Base-by-base conservation (phyloP, 2,113 vertebrate species). In the Pogonocichla stellata region DNA sequence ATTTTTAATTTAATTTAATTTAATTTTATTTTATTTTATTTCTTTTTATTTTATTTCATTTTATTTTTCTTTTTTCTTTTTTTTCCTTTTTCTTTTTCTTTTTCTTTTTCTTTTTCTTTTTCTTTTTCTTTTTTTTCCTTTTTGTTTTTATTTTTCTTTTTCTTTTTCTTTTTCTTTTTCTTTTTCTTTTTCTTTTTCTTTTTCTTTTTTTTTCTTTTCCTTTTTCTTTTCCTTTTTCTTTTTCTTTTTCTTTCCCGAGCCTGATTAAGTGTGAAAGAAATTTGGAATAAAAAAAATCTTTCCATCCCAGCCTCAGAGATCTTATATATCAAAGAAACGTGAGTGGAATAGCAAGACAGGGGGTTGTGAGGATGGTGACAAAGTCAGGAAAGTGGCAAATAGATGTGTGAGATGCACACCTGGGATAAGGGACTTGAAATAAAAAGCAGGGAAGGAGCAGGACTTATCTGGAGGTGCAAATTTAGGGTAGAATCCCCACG, bases 21-120 rank as follows among this genome's bases (percentile, higher is more conserved):
- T 47, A 10, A 43, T 43, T 42, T 42, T 6, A 43, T 43, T 43
- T 43, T 8, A 43, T 43, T 43, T 43, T 16, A 43, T 43, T 43
- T 43, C 40, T 17, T 50, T 42, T 42, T 6, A 4, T 19, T 20
- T 10, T 25, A 16, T 31, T 50, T 40, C 26, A 20, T 40, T 8
- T 50, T 36, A 22, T 25, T 26, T 50, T 50, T 25, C 13, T 6
- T 23, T 23, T 12, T 6, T 23, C 6, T 47, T 48, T 23, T 12
- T 48, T 23, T 48, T 12, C 14, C 12, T 25, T 14, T 50, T 8
- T 13, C 6, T 13, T 25, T 14, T 6, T 38, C 40, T 8, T 15
- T 16, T 2, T 1, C 24, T 23, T 29, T 43, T 3, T 8, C 12
- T 48, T 2, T 20, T 16, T 19, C 4, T 6, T 26, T 1, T 40